These are phyloP conservation scores for Struthio camelus DNA, from an alignment of 2,113 vertebrate species.

Conservation along the genomic window DNA sequence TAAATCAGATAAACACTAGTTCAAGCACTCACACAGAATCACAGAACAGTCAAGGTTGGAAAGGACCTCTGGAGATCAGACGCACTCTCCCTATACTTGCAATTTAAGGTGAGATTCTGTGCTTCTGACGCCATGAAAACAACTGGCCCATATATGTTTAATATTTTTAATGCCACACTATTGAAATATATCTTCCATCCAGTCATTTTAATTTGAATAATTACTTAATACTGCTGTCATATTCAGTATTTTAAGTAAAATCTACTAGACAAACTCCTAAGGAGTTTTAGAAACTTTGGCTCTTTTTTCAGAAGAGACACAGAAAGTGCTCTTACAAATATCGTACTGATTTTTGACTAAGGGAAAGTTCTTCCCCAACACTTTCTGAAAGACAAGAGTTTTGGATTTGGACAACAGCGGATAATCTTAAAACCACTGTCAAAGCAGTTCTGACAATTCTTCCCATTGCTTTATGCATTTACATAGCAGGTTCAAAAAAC, in stretches of 20 bases:
- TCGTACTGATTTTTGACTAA: neutral
- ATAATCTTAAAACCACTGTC: neutral
- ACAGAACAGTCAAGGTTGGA: too few relatives aligned
- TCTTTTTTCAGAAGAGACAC: neutral
- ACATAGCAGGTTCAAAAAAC: neutral
- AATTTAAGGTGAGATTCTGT: neutral
- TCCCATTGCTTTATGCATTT: rapidly evolving
- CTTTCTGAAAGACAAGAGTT: neutral
- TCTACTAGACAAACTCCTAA: neutral
- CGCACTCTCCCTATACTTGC: neutral
- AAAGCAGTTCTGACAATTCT: neutral
- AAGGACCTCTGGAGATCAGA: too few relatives aligned
- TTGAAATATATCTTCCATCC: neutral
- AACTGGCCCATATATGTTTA: neutral
- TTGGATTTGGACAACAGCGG: neutral
- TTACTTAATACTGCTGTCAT: neutral
- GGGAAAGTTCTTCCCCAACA: neutral
- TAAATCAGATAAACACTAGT: neutral
- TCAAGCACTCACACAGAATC: neutral
- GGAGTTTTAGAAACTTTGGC: neutral
- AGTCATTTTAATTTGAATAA: neutral
- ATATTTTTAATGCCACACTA: neutral
- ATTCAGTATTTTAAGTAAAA: neutral
- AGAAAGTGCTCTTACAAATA: neutral
- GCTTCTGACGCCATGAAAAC: neutral